Evolutionary conservation across 2,797 vertebrate species (phyloP).

Genomic region (Dipus sagitta): DNA sequence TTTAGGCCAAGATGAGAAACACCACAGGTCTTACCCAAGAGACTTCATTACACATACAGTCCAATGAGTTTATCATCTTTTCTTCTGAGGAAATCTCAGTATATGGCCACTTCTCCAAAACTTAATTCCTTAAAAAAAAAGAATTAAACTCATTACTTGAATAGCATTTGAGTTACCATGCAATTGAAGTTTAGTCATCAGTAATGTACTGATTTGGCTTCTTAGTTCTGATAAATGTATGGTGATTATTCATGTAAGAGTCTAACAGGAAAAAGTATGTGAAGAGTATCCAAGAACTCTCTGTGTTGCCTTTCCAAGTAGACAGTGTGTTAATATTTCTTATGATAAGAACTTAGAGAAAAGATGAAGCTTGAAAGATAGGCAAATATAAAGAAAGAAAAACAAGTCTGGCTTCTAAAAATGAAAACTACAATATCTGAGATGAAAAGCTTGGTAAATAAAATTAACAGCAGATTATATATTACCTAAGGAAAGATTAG

Average conservation of each 20-base stretch:
- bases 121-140: conserved; percentile 13
- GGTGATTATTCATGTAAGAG: background rate
- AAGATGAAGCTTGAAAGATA: background rate
- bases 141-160: conserved; percentile 9
- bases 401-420: background rate
- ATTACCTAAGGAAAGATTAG: background rate
- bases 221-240: background rate
- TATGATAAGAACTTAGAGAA: conserved; percentile 35
- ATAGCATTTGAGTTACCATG: background rate
- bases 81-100: background rate
- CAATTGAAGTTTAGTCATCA: background rate
- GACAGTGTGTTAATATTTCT: background rate
- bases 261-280: background rate
- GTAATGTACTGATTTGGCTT: background rate
- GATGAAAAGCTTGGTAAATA: conserved; percentile 12
- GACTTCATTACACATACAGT: background rate
- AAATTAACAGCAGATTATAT: conserved; percentile 3
- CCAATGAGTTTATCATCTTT: background rate
- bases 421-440: background rate
- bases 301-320: background rate
- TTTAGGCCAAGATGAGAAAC: background rate
- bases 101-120: background rate
- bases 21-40: background rate
- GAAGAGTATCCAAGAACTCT: background rate
- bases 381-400: background rate